These are phyloP conservation scores for Pterostichus madidus DNA, from an alignment of 2,888 invertebrate genomes.

Conservation along the genomic window DNA sequence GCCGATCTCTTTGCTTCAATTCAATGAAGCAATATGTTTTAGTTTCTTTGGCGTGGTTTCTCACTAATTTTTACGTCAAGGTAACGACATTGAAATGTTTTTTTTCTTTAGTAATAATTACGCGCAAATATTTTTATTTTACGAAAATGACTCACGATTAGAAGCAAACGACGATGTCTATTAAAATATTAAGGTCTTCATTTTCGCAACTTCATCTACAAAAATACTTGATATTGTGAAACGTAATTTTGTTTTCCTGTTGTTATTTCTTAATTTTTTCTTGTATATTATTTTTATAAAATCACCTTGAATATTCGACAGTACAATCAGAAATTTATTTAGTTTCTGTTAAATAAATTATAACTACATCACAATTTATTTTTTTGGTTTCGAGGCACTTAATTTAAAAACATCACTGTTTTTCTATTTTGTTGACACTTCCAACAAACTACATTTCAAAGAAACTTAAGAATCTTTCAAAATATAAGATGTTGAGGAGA, in stretches of 20 bases:
- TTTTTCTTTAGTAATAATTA: constrained; percentile 19
- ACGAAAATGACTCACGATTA: constrained; percentile 8
- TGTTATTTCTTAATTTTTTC: not conserved
- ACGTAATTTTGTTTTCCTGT: not conserved
- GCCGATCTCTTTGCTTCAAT: not conserved
- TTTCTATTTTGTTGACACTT: too few species aligned
- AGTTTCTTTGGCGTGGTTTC: constrained; percentile 30
- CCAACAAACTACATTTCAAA: too few species aligned
- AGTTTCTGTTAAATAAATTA: too few species aligned
- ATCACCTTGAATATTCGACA: not conserved
- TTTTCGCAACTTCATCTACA: not conserved
- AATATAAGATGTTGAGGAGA: not conserved
- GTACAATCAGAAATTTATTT: too few species aligned
- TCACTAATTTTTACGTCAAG: constrained; percentile 52
- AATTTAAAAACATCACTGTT: too few species aligned
- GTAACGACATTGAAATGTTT: constrained; percentile 36
- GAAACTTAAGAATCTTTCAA: too few species aligned
- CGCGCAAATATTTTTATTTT: not conserved
- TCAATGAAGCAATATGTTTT: constrained; percentile 25
- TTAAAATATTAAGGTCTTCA: not conserved
- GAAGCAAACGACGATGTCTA: not conserved
- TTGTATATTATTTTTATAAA: not conserved
- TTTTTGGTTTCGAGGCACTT: too few species aligned
- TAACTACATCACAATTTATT: too few species aligned
- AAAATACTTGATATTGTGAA: constrained; percentile 22